phyloP scores from a whole-genome alignment of 1,140 invertebrate species.

The Plectus sambesii region DNA sequence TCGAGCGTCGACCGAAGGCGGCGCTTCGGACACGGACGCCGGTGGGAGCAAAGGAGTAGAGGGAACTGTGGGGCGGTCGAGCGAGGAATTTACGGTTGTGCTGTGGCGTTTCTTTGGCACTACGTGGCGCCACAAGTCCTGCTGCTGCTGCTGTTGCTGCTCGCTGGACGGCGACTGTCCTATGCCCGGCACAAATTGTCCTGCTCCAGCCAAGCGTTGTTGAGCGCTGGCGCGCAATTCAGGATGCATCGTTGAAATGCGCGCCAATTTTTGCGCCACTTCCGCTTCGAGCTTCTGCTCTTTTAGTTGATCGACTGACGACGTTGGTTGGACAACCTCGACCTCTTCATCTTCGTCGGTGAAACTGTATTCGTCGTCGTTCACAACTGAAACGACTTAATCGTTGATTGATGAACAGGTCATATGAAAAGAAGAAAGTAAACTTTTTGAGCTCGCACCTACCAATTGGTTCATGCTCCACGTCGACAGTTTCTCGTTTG shows the following conservation, averaged over 20 bases:
- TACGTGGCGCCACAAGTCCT: too few species aligned
- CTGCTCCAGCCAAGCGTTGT: conserved; percentile 8
- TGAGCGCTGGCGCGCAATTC: neutral
- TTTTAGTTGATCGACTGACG: conserved; percentile 1
- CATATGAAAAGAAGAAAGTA: too few species aligned
- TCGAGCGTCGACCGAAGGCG: too few species aligned
- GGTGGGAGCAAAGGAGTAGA: too few species aligned
- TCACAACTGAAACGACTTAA: neutral
- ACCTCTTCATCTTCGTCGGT: conserved; percentile 6
- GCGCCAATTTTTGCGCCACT: neutral
- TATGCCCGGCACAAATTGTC: conserved; percentile 1
- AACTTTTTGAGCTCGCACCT: too few species aligned
- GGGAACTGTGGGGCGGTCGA: too few species aligned
- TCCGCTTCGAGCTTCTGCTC: neutral
- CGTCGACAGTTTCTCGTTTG: conserved; percentile 1
- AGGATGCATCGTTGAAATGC: neutral
- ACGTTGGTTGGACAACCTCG: conserved; percentile 5
- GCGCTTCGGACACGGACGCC: too few species aligned
- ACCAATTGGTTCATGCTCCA: too few species aligned
- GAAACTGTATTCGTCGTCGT: conserved; percentile 3
- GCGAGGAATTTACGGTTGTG: too few species aligned
- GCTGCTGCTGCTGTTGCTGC: too few species aligned
- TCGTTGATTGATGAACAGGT: neutral
- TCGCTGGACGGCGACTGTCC: neutral
- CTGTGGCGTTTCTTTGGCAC: too few species aligned